A percentile compares a stretch with the other conserved stretches of the same genome.
Conservation (phyloP, 2,113 vertebrate species). For the Promerops cafer region DNA sequence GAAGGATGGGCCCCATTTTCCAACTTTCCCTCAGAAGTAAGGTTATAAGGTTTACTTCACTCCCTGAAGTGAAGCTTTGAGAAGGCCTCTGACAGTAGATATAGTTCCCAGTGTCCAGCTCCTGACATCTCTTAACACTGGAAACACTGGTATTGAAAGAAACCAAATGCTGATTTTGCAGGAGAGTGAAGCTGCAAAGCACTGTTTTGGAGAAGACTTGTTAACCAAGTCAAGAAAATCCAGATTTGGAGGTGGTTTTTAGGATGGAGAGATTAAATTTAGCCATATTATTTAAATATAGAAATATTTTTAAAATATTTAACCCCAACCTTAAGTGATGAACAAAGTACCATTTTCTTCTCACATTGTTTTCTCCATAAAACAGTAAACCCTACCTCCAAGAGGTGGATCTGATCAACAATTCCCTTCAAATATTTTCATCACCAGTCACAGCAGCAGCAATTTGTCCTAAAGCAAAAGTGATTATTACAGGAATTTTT, state of each 20-base stretch:
- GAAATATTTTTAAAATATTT: not conserved
- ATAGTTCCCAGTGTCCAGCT: not conserved
- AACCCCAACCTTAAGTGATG: not conserved
- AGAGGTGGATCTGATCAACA: not conserved
- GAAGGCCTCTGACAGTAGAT: not conserved
- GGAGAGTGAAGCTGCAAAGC: not conserved
- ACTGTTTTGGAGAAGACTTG: not conserved
- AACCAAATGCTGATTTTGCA: not conserved
- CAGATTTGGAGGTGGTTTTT: not conserved
- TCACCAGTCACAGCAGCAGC: not conserved
- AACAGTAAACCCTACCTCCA: not conserved
- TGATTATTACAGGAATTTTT: not conserved
- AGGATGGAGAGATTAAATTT: not conserved
- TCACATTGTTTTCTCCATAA: not conserved
- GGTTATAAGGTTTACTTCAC: not conserved
- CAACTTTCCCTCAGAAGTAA: not conserved
- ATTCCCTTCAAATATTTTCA: not conserved
- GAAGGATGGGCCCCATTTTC: not conserved
- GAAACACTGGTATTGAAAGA: not conserved
- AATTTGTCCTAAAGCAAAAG: not conserved
- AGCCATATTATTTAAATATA: not conserved
- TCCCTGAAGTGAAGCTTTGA: not conserved
- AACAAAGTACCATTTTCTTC: not conserved
- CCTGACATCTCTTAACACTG: not conserved
- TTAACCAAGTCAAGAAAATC: not conserved